Evolutionary conservation across 2,888 invertebrate species (phyloP).

Genomic region (Zaprionus lineosus): DNA sequence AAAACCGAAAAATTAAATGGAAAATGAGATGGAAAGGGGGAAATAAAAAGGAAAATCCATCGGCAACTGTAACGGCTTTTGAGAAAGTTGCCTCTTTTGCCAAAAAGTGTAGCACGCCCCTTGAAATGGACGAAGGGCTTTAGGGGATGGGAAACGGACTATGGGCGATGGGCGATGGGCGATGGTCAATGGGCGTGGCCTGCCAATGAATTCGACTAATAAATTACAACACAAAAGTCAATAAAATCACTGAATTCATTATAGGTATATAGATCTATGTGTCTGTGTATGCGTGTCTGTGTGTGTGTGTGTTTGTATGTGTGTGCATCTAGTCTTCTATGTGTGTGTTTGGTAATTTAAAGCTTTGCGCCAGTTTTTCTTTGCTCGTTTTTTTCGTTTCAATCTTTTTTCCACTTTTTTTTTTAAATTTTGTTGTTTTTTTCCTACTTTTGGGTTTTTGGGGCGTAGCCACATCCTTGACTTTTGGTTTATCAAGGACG

Average conservation of each 20-base stretch:
- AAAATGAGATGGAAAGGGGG: too few species aligned
- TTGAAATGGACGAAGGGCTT: too few species aligned
- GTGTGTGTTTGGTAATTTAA: slow-evolving; percentile 56
- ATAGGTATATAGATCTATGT: slow-evolving; percentile 39
- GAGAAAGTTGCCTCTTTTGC: slow-evolving; percentile 51
- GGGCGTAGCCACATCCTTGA: slow-evolving; percentile 61
- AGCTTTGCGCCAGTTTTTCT: slow-evolving; percentile 42
- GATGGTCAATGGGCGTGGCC: slow-evolving; percentile 61
- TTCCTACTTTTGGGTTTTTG: slow-evolving; percentile 4
- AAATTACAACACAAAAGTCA: slow-evolving; percentile 70
- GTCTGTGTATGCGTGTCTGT: slow-evolving; percentile 35
- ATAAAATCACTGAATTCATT: slow-evolving; percentile 75
- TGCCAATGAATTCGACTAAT: slow-evolving; percentile 50
- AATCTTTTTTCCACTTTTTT: slow-evolving; percentile 1
- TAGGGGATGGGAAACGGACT: too few species aligned
- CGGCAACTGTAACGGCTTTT: slow-evolving; percentile 17
- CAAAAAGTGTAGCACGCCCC: slow-evolving; percentile 40
- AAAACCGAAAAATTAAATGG: background rate
- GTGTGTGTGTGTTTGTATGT: slow-evolving; percentile 15
- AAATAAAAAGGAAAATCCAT: too few species aligned
- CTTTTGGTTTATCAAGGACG: slow-evolving; percentile 59
- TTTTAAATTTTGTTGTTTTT: background rate
- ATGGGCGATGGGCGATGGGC: too few species aligned
- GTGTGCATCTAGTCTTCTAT: slow-evolving; percentile 4
- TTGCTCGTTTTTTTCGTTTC: background rate